These are phyloP conservation scores for Acleris emargana DNA, from an alignment of 2,888 invertebrate genomes.

Conservation along the genomic window DNA sequence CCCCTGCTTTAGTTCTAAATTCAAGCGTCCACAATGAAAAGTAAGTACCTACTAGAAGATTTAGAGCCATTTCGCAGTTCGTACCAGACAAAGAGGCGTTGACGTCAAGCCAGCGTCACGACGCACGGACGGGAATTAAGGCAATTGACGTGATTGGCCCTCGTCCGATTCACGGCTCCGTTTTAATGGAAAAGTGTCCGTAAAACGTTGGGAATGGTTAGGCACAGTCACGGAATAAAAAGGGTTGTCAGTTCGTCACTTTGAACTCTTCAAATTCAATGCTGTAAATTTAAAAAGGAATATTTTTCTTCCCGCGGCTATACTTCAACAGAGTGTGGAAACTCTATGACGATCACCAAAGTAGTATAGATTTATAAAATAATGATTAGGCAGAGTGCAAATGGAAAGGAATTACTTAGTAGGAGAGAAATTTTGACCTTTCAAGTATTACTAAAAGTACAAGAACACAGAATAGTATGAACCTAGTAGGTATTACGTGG, in stretches of 20 bases:
- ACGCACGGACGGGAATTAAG: conserved; percentile 58
- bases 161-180: conserved; percentile 47
- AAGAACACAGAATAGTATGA: too few relatives aligned
- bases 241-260: too few relatives aligned
- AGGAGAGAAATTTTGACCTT: too few relatives aligned
- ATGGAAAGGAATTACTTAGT: too few relatives aligned
- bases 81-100: conserved; percentile 65
- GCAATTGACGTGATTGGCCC: conserved; percentile 76
- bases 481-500: too few relatives aligned
- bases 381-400: too few relatives aligned
- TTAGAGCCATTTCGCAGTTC: conserved; percentile 54
- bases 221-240: too few relatives aligned
- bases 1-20: conserved; percentile 38
- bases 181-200: conserved; percentile 46
- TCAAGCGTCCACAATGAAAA: conserved; percentile 54
- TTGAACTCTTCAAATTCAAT: too few relatives aligned
- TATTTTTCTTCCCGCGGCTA: too few relatives aligned
- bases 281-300: too few relatives aligned
- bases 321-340: conserved; percentile 1
- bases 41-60: conserved; percentile 38
- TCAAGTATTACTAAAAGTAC: too few relatives aligned
- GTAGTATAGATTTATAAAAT: too few relatives aligned
- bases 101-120: conserved; percentile 77
- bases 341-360: conserved; percentile 17
- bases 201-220: conserved; percentile 33